A percentile compares a stretch with the other conserved stretches of the same genome.
phyloP scores from a whole-genome alignment of 2,113 vertebrate genomes.

The Amphiprion ocellaris region DNA sequence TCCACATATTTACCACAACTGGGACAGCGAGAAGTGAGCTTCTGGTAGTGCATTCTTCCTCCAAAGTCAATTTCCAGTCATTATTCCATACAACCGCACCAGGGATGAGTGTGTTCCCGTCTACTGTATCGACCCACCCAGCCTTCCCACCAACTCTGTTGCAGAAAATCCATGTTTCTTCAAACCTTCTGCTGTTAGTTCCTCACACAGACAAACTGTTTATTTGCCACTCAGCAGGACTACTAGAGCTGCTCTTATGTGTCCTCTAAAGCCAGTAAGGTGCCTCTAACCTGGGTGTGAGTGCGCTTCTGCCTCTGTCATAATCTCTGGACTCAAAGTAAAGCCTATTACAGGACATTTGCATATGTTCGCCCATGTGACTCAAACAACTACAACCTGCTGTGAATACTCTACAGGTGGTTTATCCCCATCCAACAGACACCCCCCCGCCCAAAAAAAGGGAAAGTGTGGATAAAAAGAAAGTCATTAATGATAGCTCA shows the following conservation, averaged over 20 bases:
- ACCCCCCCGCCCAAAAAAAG: no score
- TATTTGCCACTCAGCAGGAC: no score
- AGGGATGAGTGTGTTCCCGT: neutral
- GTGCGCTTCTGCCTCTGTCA: slow-evolving; percentile 6
- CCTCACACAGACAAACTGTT: slow-evolving; percentile 9
- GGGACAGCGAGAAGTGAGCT: slow-evolving; percentile 76
- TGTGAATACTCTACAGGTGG: no score
- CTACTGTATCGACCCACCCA: slow-evolving; percentile 1
- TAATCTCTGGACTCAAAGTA: slow-evolving; percentile 55
- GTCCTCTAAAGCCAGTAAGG: neutral
- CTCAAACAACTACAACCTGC: slow-evolving; percentile 9
- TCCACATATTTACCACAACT: slow-evolving; percentile 78
- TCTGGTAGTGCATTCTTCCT: slow-evolving; percentile 45
- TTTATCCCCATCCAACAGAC: no score
- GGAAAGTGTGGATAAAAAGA: no score
- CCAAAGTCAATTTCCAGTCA: slow-evolving; percentile 49
- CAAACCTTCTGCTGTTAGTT: neutral
- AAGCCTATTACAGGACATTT: slow-evolving; percentile 62
- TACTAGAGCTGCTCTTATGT: slow-evolving; percentile 4
- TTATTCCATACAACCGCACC: slow-evolving; percentile 23
- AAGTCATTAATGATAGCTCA: no score
- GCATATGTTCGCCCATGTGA: slow-evolving; percentile 21
- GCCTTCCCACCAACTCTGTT: slow-evolving; percentile 11
- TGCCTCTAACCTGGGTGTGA: slow-evolving; percentile 13
- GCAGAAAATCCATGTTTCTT: slow-evolving; percentile 29